Evolutionary conservation across 2,797 vertebrate genomes (phyloP).

Genomic region (Xiphorhynchus erythropygius): DNA sequence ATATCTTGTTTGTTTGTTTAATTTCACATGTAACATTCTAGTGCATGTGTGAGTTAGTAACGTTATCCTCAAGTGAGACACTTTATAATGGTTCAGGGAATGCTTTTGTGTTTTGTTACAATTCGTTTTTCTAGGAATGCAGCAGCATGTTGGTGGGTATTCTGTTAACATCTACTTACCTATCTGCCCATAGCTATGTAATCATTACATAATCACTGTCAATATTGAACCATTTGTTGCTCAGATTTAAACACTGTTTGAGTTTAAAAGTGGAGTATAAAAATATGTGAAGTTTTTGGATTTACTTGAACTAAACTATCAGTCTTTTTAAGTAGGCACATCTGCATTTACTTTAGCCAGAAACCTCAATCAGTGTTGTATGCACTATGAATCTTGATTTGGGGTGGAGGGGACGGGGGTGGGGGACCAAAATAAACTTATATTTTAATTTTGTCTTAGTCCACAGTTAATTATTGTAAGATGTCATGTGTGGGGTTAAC

Average conservation of each 20-base stretch:
- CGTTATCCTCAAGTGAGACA: constrained; percentile 60
- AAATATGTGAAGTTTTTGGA: constrained; percentile 74
- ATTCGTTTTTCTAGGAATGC: constrained; percentile 53
- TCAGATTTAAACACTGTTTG: constrained; percentile 76
- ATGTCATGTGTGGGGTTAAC: background rate
- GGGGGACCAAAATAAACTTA: constrained; percentile 56
- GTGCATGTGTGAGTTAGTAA: constrained; percentile 65
- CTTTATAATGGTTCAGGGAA: constrained; percentile 76
- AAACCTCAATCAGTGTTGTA: constrained; percentile 59
- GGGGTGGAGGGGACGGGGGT: constrained; percentile 22
- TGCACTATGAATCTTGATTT: constrained; percentile 71
- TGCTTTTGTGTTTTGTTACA: constrained; percentile 42
- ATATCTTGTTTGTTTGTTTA: constrained; percentile 66
- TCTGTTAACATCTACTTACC: constrained; percentile 49
- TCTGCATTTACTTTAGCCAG: constrained; percentile 44
- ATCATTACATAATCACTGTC: constrained; percentile 39
- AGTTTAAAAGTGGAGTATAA: constrained; percentile 59
- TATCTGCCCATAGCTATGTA: constrained; percentile 17
- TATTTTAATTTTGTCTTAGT: constrained; percentile 54
- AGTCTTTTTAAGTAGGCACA: constrained; percentile 62
- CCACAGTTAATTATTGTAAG: constrained; percentile 23
- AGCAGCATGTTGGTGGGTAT: constrained; percentile 31
- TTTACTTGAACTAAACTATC: constrained; percentile 78
- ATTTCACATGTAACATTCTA: constrained; percentile 74
- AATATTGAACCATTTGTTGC: constrained; percentile 62